These are phyloP conservation scores for Seira sanloemensis DNA, from an alignment of 2,888 invertebrate genomes.

Conservation along the genomic window DNA sequence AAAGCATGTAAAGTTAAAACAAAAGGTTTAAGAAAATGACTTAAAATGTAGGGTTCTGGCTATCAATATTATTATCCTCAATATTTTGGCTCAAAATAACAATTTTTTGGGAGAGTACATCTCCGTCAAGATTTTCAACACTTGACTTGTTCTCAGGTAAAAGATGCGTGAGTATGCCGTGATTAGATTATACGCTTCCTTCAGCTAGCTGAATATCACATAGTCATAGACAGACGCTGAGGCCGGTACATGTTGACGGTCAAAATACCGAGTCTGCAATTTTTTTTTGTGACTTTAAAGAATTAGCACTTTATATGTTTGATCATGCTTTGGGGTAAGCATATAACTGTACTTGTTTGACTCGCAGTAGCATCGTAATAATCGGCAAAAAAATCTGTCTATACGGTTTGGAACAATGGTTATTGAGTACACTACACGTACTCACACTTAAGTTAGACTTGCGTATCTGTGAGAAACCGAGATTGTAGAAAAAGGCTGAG, in stretches of 20 bases:
- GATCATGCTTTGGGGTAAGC: background rate
- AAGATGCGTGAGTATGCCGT: no score
- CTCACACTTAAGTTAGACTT: background rate
- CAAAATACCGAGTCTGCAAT: background rate
- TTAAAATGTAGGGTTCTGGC: no score
- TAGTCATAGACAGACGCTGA: no score
- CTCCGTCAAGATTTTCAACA: no score
- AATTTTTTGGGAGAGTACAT: no score
- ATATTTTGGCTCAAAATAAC: no score
- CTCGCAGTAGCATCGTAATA: background rate
- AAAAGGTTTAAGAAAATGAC: no score
- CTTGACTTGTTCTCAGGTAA: no score
- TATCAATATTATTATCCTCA: no score
- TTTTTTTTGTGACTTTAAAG: background rate
- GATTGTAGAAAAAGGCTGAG: background rate
- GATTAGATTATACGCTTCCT: no score
- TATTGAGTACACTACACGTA: background rate
- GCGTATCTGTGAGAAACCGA: background rate
- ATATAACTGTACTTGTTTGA: slow-evolving; percentile 15
- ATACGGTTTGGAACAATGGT: background rate
- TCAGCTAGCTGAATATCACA: no score
- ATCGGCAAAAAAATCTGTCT: background rate
- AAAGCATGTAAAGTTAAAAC: no score
- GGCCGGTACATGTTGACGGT: background rate
- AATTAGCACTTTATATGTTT: slow-evolving; percentile 2